Evolutionary conservation across 2,113 vertebrate species (phyloP).

Genomic region (Microtus montanus): DNA sequence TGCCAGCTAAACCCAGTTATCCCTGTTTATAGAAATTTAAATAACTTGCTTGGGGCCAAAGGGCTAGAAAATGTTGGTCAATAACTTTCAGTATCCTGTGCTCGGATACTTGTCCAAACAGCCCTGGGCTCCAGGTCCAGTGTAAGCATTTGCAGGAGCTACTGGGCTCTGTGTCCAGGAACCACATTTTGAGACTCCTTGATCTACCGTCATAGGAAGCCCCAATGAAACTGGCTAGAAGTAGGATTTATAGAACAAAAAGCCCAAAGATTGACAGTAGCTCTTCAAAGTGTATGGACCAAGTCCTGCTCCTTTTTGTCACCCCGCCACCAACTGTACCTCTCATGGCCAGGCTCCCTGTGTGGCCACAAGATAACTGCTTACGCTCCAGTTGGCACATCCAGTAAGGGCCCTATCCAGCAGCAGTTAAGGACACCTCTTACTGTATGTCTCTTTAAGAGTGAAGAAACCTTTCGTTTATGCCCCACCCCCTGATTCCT

Average conservation of each 20-base stretch:
- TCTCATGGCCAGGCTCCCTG: neutral
- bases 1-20: neutral
- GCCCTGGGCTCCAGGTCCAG: neutral
- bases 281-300: neutral
- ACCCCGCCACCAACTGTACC: neutral
- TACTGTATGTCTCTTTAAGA: neutral
- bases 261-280: neutral
- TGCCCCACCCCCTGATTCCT: neutral
- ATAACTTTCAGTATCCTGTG: neutral
- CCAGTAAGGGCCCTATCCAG: neutral
- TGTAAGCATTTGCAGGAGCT: neutral
- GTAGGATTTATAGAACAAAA: neutral
- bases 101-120: neutral
- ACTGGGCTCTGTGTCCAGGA: neutral
- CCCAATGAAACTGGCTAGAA: conserved; percentile 15
- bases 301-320: neutral
- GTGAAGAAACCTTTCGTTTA: neutral
- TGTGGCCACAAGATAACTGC: neutral
- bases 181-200: neutral
- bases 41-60: neutral
- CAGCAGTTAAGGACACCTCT: neutral
- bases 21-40: conserved; percentile 28
- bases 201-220: neutral
- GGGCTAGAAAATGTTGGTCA: neutral
- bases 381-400: neutral